Evolutionary conservation across 2,888 invertebrate genomes (phyloP).

Genomic region (Entomobrya proxima): DNA sequence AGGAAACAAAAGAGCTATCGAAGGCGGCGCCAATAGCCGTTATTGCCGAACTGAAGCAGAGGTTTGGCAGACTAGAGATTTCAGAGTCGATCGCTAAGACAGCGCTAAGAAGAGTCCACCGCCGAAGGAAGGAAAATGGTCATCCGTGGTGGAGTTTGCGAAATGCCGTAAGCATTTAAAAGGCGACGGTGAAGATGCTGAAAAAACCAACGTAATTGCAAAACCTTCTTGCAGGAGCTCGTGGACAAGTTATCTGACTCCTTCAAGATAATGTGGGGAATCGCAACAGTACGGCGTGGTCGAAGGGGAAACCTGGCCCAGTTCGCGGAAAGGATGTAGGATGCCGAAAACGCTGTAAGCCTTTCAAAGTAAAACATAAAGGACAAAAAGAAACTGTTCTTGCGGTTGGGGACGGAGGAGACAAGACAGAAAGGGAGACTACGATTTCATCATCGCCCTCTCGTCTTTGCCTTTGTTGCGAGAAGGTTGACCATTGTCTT

Average conservation of each 20-base stretch:
- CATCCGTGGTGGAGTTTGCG: background rate
- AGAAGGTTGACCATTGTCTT: background rate
- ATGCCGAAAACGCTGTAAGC: background rate
- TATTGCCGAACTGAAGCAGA: conserved; percentile 38
- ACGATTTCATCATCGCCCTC: too few relatives aligned
- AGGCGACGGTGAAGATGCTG: background rate
- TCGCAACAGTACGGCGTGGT: background rate
- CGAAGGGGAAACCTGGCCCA: background rate
- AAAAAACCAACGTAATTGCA: conserved; percentile 2
- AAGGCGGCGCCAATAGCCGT: too few relatives aligned
- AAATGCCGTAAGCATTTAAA: background rate
- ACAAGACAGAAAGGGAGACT: background rate
- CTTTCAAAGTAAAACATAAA: background rate
- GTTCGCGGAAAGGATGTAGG: conserved; percentile 16
- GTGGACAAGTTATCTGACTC: conserved; percentile 53
- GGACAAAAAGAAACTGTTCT: background rate
- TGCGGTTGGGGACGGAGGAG: background rate
- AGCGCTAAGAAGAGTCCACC: too few relatives aligned
- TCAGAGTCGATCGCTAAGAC: conserved; percentile 8
- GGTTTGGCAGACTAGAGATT: conserved; percentile 60
- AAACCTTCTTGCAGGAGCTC: conserved; percentile 64
- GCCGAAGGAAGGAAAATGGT: conserved; percentile 8
- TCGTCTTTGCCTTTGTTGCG: background rate
- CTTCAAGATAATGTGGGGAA: conserved; percentile 38
- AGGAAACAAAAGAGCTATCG: too few relatives aligned